Evolutionary conservation across 1,140 invertebrate genomes (phyloP), one percentile per base, ranked within the genome.

Genomic region (Ostrea denselamellosa): DNA sequence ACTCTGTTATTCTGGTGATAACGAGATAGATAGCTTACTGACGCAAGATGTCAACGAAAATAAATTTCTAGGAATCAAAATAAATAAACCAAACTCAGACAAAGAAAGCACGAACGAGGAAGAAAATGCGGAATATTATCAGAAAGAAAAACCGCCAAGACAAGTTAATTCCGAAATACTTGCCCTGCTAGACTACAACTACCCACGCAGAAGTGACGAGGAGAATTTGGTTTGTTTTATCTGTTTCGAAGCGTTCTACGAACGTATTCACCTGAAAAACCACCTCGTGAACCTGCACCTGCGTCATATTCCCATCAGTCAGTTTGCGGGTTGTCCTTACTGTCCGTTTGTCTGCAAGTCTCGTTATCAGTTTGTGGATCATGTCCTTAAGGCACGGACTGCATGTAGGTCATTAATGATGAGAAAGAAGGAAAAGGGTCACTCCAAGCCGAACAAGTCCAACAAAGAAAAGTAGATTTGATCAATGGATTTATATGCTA

Each of bases 221-320:
- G 68, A 77, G 22, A 77, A 28, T 8, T 25, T 77, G 9, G 68
- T 14, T 2, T 77, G 68, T 77, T 77, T 28, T 25, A 10, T 77
- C 25, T 77, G 68, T 17, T 77, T 7, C 28, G 68, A 77, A 1
- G 68, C 25, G 68, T 77, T 77, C 25, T 2, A 77, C 12, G 68
- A 77, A 34, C 22, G 25, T 28, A 2, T 77, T 12, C 68, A 77
- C 14, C 25, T 77, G 25, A 77, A 77, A 34, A 77, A 77, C 68
- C 68, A 77, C 68, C 12, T 77, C 9, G 68, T 77, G 25, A 77
- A 77, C 9, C 68, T 77, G 5, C 68, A 77, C 68, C 25, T 77
- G 28, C 68, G 68, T 34, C 68, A 77, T 8, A 77, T 77, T 34
- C 68, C 68, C 2, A 77, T 77, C 68, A 25, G 28, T 3, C 25